Evolutionary conservation across 2,888 invertebrate species (phyloP).

Genomic region (Cataglyphis albicans): DNA sequence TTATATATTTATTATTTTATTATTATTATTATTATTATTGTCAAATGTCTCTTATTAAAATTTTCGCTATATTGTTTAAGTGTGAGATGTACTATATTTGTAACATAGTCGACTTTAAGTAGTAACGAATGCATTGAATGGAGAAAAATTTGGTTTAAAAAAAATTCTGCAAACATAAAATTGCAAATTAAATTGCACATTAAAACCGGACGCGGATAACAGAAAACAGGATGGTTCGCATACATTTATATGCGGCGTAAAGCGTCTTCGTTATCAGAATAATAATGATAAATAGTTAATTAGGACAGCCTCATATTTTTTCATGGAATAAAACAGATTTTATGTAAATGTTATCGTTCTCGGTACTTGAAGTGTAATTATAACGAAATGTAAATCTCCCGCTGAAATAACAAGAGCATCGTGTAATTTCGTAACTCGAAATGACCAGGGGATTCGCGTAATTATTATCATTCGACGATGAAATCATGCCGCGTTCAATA

Average conservation of each 20-base stretch:
- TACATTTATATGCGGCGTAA: constrained; percentile 49
- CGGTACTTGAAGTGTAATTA: constrained; percentile 66
- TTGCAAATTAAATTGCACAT: constrained; percentile 35
- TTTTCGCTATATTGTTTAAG: neutral
- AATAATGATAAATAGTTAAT: constrained; percentile 67
- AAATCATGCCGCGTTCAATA: constrained; percentile 67
- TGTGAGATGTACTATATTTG: neutral
- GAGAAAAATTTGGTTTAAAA: constrained; percentile 33
- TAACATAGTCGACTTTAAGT: neutral
- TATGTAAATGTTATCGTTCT: constrained; percentile 67
- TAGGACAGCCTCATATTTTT: constrained; percentile 70
- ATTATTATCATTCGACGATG: constrained; percentile 73
- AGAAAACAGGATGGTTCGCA: constrained; percentile 34
- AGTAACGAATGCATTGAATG: neutral
- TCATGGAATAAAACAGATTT: constrained; percentile 70
- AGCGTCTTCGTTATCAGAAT: constrained; percentile 65
- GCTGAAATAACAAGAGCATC: constrained; percentile 72
- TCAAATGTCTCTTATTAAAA: neutral
- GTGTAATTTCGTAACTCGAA: constrained; percentile 65
- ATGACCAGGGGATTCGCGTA: constrained; percentile 50
- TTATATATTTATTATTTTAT: neutral
- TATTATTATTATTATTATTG: neutral
- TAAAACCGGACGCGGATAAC: constrained; percentile 38
- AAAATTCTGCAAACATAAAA: constrained; percentile 22
- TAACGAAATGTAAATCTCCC: constrained; percentile 72